Evolutionary conservation across 2,888 invertebrate species (phyloP).

Genomic region (Nowickia ferox): DNA sequence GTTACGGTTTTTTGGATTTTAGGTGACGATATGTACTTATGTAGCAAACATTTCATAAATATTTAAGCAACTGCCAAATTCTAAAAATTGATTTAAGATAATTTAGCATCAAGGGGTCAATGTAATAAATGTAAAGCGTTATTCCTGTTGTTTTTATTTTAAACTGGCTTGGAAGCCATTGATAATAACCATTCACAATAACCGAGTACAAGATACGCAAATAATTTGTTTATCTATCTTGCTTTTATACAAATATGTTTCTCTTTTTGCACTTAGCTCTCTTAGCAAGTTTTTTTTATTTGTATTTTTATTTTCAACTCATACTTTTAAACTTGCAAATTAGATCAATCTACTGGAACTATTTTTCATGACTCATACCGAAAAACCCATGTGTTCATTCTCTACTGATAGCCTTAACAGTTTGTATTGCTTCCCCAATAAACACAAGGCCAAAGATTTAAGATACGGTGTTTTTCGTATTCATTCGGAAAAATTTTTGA

Average conservation of each 20-base stretch:
- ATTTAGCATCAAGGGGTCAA: no score
- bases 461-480: not conserved
- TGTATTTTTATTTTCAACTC: not conserved
- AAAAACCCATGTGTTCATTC: slow-evolving; percentile 11
- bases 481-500: no score
- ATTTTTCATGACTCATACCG: slow-evolving; percentile 35
- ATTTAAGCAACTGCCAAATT: no score
- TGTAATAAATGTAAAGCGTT: no score
- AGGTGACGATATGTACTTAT: no score
- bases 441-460: not conserved
- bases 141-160: no score
- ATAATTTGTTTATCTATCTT: not conserved
- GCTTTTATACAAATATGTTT: not conserved
- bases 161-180: not conserved
- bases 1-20: no score
- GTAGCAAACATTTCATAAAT: no score
- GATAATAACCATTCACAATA: slow-evolving; percentile 37
- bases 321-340: slow-evolving; percentile 19
- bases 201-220: not conserved
- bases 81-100: no score
- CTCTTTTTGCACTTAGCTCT: not conserved
- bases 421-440: not conserved
- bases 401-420: not conserved
- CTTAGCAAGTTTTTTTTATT: not conserved
- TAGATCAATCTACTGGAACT: slow-evolving; percentile 35